Evolutionary conservation across 2,113 vertebrate genomes (phyloP).

Genomic region (Takifugu flavidus): DNA sequence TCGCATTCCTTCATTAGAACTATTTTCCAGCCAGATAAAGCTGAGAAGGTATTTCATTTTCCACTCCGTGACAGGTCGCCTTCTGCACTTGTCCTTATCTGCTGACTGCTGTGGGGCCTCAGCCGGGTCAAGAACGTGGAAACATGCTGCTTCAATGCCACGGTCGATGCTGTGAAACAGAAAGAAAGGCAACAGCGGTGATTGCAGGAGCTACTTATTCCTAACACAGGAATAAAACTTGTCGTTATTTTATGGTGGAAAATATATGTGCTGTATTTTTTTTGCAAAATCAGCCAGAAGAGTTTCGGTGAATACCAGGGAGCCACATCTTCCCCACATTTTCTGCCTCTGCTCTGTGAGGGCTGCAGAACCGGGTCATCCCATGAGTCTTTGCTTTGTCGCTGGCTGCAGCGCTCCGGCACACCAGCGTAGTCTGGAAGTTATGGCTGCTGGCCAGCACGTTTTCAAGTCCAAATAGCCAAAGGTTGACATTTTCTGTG

Average conservation of each 20-base stretch:
- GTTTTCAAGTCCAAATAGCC: no score
- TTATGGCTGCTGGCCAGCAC: no score
- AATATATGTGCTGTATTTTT: no score
- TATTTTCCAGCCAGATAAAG: slow-evolving; percentile 57
- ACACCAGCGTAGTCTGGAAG: no score
- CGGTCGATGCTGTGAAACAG: neutral
- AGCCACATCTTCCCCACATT: no score
- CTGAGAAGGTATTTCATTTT: slow-evolving; percentile 55
- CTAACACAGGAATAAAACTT: neutral
- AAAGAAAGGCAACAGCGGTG: neutral
- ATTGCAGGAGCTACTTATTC: neutral
- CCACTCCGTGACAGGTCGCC: slow-evolving; percentile 53
- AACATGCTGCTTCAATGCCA: neutral
- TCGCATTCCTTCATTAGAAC: slow-evolving; percentile 40
- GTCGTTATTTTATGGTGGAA: no score
- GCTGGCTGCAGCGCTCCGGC: no score
- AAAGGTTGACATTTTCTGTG: no score
- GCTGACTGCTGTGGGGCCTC: slow-evolving; percentile 5
- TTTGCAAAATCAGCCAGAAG: no score
- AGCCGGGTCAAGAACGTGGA: neutral
- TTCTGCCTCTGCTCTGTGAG: neutral
- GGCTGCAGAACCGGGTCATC: no score
- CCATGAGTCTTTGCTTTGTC: neutral
- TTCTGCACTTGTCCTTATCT: slow-evolving; percentile 56
- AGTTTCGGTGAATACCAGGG: no score